These are phyloP conservation scores for Euphydryas editha DNA, from an alignment of 2,888 invertebrate genomes.

Conservation along the genomic window DNA sequence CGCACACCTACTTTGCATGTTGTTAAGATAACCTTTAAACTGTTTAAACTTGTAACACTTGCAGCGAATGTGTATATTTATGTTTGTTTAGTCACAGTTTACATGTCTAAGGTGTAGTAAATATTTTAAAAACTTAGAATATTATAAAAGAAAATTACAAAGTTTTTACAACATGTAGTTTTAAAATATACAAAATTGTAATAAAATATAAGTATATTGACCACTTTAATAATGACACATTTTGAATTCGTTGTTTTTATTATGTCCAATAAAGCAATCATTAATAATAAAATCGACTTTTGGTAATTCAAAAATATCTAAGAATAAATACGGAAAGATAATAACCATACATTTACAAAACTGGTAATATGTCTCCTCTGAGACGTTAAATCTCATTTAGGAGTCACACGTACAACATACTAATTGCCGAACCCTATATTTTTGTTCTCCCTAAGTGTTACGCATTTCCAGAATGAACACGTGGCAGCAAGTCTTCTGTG, in stretches of 20 bases:
- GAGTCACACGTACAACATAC: not conserved
- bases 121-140: not conserved
- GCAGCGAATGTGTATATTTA: not conserved
- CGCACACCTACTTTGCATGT: slow-evolving; percentile 5
- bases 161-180: not conserved
- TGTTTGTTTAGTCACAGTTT: not conserved
- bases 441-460: slow-evolving; percentile 32
- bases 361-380: not conserved
- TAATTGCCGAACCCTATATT: slow-evolving; percentile 29
- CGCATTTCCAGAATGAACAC: slow-evolving; percentile 42
- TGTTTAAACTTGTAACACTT: slow-evolving; percentile 11
- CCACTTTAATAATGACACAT: too few species aligned
- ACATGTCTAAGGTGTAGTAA: not conserved
- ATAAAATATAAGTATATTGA: too few species aligned
- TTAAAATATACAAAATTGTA: not conserved
- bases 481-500: slow-evolving; percentile 65
- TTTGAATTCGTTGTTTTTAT: too few species aligned
- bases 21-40: slow-evolving; percentile 14
- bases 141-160: not conserved
- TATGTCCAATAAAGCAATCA: too few species aligned
- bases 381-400: not conserved
- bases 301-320: too few species aligned
- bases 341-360: not conserved
- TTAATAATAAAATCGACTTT: too few species aligned
- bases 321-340: not conserved